Evolutionary conservation across 1,140 invertebrate species (phyloP), one percentile per base, ranked within the genome.

Genomic region (Anadara kagoshimensis): DNA sequence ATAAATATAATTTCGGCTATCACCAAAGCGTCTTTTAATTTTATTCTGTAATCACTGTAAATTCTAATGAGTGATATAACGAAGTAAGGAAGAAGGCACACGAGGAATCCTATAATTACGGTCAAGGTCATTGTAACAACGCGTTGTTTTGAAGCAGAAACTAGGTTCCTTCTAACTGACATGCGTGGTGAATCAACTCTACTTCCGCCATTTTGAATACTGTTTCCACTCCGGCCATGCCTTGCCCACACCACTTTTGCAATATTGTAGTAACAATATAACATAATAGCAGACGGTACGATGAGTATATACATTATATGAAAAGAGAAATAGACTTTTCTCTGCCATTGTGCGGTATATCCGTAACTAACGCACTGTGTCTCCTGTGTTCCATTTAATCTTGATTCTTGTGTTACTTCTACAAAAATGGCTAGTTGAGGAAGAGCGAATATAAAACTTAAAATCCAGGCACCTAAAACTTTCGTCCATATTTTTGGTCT

Each of bases 381-480:
- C 76, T n/a, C 78, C 79, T 57, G 86, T 80, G n/a, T 80, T 82
- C 61, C 75, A 78, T 54, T 51, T 47, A 62, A 65, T 73, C 41
- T 62, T 7, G 53, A n/a, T 22, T 64, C n/a, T 57, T 65, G 73
- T 24, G 56, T 78, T 0, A 64, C 83, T 78, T 86, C 78, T 29
- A 84, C 82, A 69, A 91, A 91, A 56, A 91, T 90, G 67, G 90
- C 89, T 1, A 90, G 78, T 54, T 91, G 89, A 0, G 90, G 90
- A 20, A 89, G 72, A 12, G 90, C 88, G 54, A 89, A 85, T 7
- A 90, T 62, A 59, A 91, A 87, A 22, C 90, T 89, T 36, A 86
- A 77, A 0, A 85, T 43, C 90, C 90, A 91, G n/a, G 90, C 89
- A 1, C 80, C 53, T 0, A 76, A 58, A 5, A 91, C 88, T 66